A percentile compares a stretch with the other conserved stretches of the same genome.
Conservation (phyloP, 53 echinoderm and acorn worm genomes). For the Actinopyga echinites region DNA sequence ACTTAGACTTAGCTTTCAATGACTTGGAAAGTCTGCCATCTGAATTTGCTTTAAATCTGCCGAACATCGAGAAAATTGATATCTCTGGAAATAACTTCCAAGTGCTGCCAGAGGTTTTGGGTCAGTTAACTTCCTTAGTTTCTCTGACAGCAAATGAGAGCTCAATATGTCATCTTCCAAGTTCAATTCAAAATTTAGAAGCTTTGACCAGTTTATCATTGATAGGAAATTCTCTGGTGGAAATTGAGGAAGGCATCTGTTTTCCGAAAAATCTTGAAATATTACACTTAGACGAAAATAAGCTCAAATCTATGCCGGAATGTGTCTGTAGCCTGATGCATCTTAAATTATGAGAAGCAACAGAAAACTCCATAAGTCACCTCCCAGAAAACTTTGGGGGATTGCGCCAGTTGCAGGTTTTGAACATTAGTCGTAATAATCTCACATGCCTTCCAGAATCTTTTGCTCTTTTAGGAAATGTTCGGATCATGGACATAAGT, state of each 20-base stretch:
- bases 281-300: slow-evolving; percentile 74
- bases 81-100: slow-evolving; percentile 63
- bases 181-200: slow-evolving; percentile 41
- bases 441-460: slow-evolving; percentile 64
- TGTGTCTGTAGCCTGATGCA: slow-evolving; percentile 66
- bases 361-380: slow-evolving; percentile 56
- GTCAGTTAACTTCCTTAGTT: slow-evolving; percentile 19
- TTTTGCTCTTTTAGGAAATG: slow-evolving; percentile 66
- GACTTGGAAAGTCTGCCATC: slow-evolving; percentile 50
- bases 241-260: slow-evolving; percentile 48
- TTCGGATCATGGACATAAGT: slow-evolving; percentile 70
- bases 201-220: slow-evolving; percentile 56
- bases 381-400: slow-evolving; percentile 70
- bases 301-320: slow-evolving; percentile 57
- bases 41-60: slow-evolving; percentile 30
- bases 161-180: slow-evolving; percentile 54
- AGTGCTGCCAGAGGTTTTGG: slow-evolving; percentile 46
- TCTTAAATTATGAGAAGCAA: slow-evolving; percentile 71
- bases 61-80: slow-evolving; percentile 40
- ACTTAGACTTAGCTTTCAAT: slow-evolving; percentile 71
- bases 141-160: slow-evolving; percentile 73
- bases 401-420: slow-evolving; percentile 47
- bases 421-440: slow-evolving; percentile 76
- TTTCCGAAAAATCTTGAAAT: slow-evolving; percentile 57
- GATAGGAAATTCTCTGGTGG: slow-evolving; percentile 68